Base-by-base conservation (phyloP, 2,888 invertebrate species). In the Drosophila siamana region DNA sequence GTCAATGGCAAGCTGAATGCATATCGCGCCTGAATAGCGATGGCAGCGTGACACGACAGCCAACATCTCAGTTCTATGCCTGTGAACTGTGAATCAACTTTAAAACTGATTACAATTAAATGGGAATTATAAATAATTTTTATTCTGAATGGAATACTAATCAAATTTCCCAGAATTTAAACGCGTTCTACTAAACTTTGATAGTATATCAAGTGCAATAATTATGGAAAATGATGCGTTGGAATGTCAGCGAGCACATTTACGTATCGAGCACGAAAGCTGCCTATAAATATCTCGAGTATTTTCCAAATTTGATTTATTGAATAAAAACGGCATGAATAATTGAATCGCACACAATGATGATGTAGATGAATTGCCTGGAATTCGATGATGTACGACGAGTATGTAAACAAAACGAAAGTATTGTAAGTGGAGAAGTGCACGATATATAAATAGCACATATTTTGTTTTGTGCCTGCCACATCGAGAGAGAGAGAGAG, bases 1-100 rank as follows among this genome's bases (percentile, higher is more conserved):
- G 77, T 73, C 73, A 77, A 77, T 77, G 77, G 77, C 77, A 76
- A 76, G 15, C 61, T 51, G 57, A 69, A 59, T 65, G 74, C 74
- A 74, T 74, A 68, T 56, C 52, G 56, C 28, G 36, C 8, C 38
- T 26, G 5, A 36, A 30, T 50, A 33, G 65, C 41, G 74, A 61
- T 62, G 78, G 5, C 28, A 7, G 5, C 75, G 76, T 74, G 71
- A 62, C 70, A 74, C 73, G 65, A 43, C 24, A n/a, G 11, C 15
- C 59, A 40, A 44, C 36, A 30, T 30, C 16, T 1, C 7, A 22
- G 11, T 33, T 6, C 19, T 26, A 7, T 26, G 26, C 6, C n/a
- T 41, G 8, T n/a, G 16, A 24, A 47, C 30, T 30, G 30, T 30
- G 11, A 30, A 30, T 30, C 36, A 28, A 30, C 11, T 26, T 2